Percentiles rank a stretch among this genome's conserved stretches.
These are phyloP conservation scores for Apamea epomidion DNA, from an alignment of 2,888 invertebrate species.

Conservation along the genomic window DNA sequence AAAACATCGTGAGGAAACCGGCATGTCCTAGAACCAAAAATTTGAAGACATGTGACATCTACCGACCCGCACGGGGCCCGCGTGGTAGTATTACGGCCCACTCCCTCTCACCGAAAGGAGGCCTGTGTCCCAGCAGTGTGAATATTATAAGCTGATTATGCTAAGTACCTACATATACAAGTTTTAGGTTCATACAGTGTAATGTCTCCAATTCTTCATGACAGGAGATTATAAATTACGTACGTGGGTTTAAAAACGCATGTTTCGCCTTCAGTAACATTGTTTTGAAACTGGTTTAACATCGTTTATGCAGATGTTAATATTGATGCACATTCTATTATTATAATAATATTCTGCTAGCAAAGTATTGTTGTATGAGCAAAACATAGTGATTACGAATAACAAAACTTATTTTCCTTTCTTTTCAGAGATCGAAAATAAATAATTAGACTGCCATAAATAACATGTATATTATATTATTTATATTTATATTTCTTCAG, in stretches of 20 bases:
- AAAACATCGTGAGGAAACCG: no score
- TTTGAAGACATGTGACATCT: no score
- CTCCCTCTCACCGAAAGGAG: no score
- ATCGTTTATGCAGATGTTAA: background rate
- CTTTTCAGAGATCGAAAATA: background rate
- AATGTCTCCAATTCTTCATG: background rate
- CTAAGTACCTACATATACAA: no score
- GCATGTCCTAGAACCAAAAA: no score
- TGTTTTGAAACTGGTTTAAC: background rate
- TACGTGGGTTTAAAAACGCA: background rate
- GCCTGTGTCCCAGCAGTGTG: no score
- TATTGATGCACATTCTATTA: background rate
- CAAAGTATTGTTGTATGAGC: background rate
- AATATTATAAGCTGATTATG: no score
- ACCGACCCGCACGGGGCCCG: no score
- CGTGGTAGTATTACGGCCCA: no score
- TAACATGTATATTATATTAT: no score
- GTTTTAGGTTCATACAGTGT: background rate
- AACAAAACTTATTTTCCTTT: background rate
- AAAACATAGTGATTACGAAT: background rate
- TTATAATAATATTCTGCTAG: background rate
- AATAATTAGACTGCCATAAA: background rate
- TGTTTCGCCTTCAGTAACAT: background rate
- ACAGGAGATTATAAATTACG: background rate
- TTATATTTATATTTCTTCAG: background rate